phyloP scores from a whole-genome alignment of 2,113 vertebrate species.

The Madoqua kirkii region DNA sequence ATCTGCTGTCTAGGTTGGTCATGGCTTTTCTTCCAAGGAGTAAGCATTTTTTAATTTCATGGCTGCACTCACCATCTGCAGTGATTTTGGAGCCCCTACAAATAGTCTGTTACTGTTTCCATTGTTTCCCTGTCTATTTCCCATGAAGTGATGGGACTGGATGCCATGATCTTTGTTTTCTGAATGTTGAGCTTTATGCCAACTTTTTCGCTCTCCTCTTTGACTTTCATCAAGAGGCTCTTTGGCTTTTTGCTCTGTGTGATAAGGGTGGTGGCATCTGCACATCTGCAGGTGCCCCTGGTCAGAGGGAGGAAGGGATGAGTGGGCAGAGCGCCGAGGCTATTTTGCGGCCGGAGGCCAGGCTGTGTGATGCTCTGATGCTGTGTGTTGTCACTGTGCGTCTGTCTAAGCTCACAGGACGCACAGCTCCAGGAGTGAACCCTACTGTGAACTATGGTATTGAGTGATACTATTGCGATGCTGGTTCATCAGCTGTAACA shows the following conservation, averaged over 20 bases:
- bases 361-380: neutral
- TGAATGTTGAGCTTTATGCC: neutral
- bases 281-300: neutral
- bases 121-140: neutral
- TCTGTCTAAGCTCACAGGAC: neutral
- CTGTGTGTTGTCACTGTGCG: neutral
- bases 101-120: neutral
- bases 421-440: neutral
- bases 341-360: neutral
- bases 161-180: neutral
- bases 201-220: neutral
- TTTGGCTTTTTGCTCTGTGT: neutral
- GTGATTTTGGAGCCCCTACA: neutral
- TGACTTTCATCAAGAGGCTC: neutral
- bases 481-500: neutral
- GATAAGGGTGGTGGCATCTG: neutral
- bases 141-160: neutral
- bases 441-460: neutral
- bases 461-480: neutral
- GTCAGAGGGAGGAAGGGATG: neutral
- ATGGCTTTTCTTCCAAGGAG: neutral
- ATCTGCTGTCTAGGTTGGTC: neutral
- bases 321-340: neutral
- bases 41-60: neutral
- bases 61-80: neutral